Conservation (phyloP, 2,888 invertebrate species). For the Byasa hedistus region DNA sequence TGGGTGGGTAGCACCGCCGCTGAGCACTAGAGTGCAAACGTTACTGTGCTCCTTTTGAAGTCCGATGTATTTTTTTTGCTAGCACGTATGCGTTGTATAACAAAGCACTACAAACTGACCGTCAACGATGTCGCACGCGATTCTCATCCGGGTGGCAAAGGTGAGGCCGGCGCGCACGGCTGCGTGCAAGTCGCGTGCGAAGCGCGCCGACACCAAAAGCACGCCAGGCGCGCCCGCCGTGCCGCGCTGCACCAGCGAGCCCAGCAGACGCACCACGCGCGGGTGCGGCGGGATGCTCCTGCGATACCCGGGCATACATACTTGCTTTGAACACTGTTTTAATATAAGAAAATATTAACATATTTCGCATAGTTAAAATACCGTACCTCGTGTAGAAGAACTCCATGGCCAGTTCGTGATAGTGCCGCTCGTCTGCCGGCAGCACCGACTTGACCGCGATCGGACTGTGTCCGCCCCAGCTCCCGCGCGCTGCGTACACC, state of each 20-base stretch:
- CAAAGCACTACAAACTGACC: conserved; percentile 52
- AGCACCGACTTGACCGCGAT: conserved; percentile 93
- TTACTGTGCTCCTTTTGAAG: too few relatives aligned
- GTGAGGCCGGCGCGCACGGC: conserved; percentile 85
- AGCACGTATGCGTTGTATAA: too few relatives aligned
- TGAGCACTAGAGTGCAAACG: too few relatives aligned
- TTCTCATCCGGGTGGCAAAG: conserved; percentile 82
- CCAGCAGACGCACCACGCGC: conserved; percentile 86
- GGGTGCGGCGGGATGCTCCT: conserved; percentile 91
- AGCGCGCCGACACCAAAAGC: conserved; percentile 88
- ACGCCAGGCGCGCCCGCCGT: conserved; percentile 88
- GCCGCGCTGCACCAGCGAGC: conserved; percentile 90
- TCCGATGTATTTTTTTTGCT: too few relatives aligned
- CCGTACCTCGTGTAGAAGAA: conserved; percentile 91
- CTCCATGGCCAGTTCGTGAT: conserved; percentile 94
- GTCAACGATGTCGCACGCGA: conserved; percentile 90
- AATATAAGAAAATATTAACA: too few relatives aligned
- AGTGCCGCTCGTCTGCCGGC: conserved; percentile 92
- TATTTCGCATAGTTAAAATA: too few relatives aligned
- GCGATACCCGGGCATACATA: background rate
- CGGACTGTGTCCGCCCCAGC: conserved; percentile 86
- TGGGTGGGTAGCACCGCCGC: too few relatives aligned
- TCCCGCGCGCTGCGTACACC: conserved; percentile 87
- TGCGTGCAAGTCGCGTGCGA: conserved; percentile 88
- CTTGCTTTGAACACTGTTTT: background rate